phyloP scores from a whole-genome alignment of 2,113 vertebrate species.

The Elgaria multicarinata region DNA sequence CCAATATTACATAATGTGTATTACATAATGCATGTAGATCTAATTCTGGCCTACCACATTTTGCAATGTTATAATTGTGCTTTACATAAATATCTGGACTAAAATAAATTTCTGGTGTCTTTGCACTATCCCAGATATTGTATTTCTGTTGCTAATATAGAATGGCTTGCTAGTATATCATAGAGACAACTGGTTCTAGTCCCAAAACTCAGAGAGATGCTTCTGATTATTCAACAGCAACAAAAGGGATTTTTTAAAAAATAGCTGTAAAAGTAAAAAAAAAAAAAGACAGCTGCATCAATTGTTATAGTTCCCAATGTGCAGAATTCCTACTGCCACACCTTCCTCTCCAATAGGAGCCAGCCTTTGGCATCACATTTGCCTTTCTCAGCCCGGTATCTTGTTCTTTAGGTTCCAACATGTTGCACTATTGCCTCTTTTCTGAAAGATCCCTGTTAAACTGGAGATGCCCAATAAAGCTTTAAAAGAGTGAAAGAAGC shows the following conservation, averaged over 20 bases:
- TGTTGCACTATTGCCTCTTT: not conserved
- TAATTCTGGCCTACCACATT: not conserved
- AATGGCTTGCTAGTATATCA: not conserved
- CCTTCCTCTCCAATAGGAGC: not conserved
- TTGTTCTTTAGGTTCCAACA: not conserved
- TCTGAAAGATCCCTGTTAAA: not conserved
- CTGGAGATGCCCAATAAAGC: not conserved
- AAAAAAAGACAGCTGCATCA: too few species aligned
- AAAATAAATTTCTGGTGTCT: not conserved
- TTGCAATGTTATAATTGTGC: not conserved
- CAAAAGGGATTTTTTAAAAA: too few species aligned
- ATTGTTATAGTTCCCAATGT: too few species aligned
- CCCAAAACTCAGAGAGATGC: not conserved
- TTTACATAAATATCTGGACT: not conserved
- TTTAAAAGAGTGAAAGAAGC: not conserved
- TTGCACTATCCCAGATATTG: not conserved
- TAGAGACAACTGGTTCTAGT: not conserved
- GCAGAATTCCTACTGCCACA: not conserved
- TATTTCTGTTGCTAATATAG: not conserved
- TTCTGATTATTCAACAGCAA: not conserved
- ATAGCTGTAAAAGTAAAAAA: too few species aligned
- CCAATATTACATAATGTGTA: too few species aligned
- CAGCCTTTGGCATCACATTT: not conserved
- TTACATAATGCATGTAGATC: not conserved
- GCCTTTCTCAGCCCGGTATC: not conserved